Base-by-base conservation (phyloP, 2,888 invertebrate species). In the Apodemia hepburni region DNA sequence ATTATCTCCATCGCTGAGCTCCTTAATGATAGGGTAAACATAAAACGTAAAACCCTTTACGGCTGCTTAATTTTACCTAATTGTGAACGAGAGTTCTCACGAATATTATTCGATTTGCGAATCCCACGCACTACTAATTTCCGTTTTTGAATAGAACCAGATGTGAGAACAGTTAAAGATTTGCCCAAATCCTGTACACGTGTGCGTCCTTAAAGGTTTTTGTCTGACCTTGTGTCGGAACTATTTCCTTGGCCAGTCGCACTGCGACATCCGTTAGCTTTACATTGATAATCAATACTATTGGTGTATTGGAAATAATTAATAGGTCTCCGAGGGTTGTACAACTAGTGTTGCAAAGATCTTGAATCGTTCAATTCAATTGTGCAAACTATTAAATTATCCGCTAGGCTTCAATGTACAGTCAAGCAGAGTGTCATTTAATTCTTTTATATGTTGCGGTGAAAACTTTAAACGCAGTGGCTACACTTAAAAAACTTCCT, bases 1-100 rank as follows among this genome's bases (percentile, higher is more conserved):
- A 89, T 90, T 90, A 91, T 82, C 83, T 74, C 27, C 78, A 67
- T 47, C 75, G 72, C 75, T 80, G 78, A 73, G 75, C 76, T 76
- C 80, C 72, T 70, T 91, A 90, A 91, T 90, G 81, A 89, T 80
- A 79, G 87, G 87, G 84, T 87, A 81, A 87, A 84, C 83, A 80
- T 77, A 78, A 76, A 80, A 78, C 76, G 79, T 79, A 80, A 76
- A 84, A 75, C 77, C 82, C 83, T 85, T 83, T 81, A 83, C 80
- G 73, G 79, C 76, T 79, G 81, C 74, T 86, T 84, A 84, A 89
- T 86, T 87, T 87, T 79, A 75, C 79, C 84, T 90, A 90, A 89
- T 89, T 88, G 79, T 85, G 73, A 82, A 75, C 80, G 77, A 78
- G 81, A 79, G 79, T 79, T 91, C 90, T 89, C 90, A 91, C 90